Conservation (phyloP, 2,888 invertebrate genomes). For the Agrotis exclamationis region DNA sequence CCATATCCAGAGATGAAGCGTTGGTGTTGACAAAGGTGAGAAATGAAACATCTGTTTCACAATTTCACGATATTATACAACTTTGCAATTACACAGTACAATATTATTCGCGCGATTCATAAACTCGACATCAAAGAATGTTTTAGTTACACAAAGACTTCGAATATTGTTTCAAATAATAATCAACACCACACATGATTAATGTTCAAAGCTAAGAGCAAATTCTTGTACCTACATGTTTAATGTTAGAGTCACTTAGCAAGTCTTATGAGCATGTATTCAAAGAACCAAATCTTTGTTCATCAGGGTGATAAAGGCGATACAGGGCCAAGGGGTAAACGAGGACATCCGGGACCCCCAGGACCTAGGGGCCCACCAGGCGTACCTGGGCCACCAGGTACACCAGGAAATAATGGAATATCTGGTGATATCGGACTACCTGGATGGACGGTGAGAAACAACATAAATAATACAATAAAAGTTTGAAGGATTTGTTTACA, state of each 20-base stretch:
- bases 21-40: slow-evolving; percentile 91
- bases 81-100: too few relatives aligned
- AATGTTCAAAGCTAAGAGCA: slow-evolving; percentile 45
- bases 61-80: background rate
- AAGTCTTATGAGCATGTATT: background rate
- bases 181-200: slow-evolving; percentile 33
- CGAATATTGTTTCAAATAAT: slow-evolving; percentile 36
- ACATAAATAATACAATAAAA: background rate
- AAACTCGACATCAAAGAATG: background rate
- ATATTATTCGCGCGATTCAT: background rate
- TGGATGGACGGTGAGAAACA: slow-evolving; percentile 93
- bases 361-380: slow-evolving; percentile 95
- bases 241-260: background rate
- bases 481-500: background rate
- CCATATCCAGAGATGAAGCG: slow-evolving; percentile 91
- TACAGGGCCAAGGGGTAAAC: slow-evolving; percentile 85
- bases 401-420: slow-evolving; percentile 93
- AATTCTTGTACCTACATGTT: slow-evolving; percentile 36
- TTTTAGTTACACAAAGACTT: slow-evolving; percentile 2
- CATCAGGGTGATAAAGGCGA: slow-evolving; percentile 87
- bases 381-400: slow-evolving; percentile 93
- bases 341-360: slow-evolving; percentile 95
- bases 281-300: slow-evolving; percentile 15
- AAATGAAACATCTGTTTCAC: background rate
- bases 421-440: slow-evolving; percentile 95